A percentile compares a stretch with the other conserved stretches of the same genome.
phyloP scores from a whole-genome alignment of 2,113 vertebrate species.

The Zonotrichia leucophrys region DNA sequence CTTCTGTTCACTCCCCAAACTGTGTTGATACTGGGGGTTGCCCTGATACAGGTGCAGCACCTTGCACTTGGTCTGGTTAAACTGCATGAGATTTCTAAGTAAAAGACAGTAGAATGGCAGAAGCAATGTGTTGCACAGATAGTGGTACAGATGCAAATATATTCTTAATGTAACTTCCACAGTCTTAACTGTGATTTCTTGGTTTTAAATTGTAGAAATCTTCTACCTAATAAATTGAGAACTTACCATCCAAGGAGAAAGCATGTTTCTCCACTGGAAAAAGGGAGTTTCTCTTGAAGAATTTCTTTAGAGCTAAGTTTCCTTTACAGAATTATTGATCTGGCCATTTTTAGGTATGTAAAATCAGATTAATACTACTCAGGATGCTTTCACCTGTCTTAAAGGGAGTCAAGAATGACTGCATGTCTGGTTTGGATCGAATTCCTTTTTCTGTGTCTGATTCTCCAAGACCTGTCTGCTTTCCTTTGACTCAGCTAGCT shows the following conservation, averaged over 20 bases:
- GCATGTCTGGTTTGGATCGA: not conserved
- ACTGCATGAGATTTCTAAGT: not conserved
- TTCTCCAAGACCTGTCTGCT: not conserved
- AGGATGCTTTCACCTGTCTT: not conserved
- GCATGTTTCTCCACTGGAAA: not conserved
- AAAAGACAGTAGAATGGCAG: not conserved
- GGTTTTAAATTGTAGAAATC: not conserved
- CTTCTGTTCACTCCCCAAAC: not conserved
- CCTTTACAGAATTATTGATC: not conserved
- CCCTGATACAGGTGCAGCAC: not conserved
- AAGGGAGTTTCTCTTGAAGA: not conserved
- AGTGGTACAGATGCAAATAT: not conserved
- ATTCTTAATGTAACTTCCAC: not conserved
- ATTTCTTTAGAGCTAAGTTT: not conserved
- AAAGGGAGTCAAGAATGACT: not conserved
- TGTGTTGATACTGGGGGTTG: not conserved
- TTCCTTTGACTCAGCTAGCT: not conserved
- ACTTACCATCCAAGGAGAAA: not conserved
- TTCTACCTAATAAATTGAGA: not conserved
- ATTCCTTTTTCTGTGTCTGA: not conserved
- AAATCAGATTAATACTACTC: not conserved
- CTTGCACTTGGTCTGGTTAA: not conserved
- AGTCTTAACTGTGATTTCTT: not conserved
- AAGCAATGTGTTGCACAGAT: rapidly evolving
- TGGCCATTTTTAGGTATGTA: not conserved